These are phyloP conservation scores for Neogobius melanostomus DNA, from an alignment of 2,113 vertebrate genomes.

Conservation along the genomic window DNA sequence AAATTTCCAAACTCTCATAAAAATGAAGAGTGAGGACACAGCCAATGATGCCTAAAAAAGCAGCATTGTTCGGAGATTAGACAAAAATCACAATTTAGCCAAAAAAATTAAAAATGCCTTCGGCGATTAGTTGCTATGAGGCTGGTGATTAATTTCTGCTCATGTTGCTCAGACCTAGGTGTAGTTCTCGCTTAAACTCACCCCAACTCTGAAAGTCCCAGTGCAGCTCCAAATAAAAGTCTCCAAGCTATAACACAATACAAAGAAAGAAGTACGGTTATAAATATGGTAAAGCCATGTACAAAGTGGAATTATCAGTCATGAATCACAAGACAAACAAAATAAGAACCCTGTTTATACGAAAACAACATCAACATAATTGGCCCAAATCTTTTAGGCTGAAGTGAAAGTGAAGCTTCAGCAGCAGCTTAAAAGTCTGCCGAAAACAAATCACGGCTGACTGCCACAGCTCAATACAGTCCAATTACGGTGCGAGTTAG, in stretches of 20 bases:
- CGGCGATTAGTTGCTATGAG: too few species aligned
- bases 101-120: too few species aligned
- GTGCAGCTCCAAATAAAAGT: constrained; percentile 99
- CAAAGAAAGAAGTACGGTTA: constrained; percentile 9
- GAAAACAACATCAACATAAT: background rate
- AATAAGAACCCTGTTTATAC: background rate
- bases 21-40: too few species aligned
- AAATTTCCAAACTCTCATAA: too few species aligned
- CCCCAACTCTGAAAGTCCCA: constrained; percentile 99
- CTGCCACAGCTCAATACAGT: constrained; percentile 12
- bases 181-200: constrained; percentile 70
- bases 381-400: background rate
- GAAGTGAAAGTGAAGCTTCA: background rate
- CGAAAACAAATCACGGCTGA: background rate
- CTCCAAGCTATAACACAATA: constrained; percentile 86
- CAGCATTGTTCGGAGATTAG: too few species aligned
- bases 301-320: background rate
- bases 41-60: too few species aligned
- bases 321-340: background rate
- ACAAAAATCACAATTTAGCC: too few species aligned
- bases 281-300: background rate
- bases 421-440: background rate
- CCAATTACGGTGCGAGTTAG: constrained; percentile 8
- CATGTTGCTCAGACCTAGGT: background rate
- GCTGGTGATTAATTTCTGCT: background rate